Base-by-base conservation (phyloP, 2,888 invertebrate species). In the Cordilura impudica region DNA sequence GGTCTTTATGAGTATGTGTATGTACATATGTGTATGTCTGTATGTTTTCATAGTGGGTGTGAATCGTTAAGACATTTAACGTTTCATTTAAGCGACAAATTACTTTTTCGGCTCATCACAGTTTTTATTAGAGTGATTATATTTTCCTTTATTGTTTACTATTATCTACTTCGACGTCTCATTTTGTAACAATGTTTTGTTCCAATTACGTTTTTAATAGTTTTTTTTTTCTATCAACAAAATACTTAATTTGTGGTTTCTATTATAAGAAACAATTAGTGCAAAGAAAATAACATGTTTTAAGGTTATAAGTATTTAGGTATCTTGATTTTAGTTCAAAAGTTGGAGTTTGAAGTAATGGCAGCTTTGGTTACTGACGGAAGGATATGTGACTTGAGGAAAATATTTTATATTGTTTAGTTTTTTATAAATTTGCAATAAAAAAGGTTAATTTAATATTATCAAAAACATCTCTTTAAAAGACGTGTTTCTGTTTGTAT, bases 1-100 rank as follows among this genome's bases (percentile, higher is more conserved):
- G 8, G 21, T 19, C n/a, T 49, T 49, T 49, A 12, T 49, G 4
- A 14, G 19, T 29, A 0, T 49, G 29, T 49, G n/a, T 63, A 14
- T 35, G 16, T 23, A 14, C 6, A 19, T 35, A 3, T 47, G 26
- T 47, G n/a, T 63, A 26, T 35, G 23, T 23, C 12, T 3, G 12
- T 18, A 14, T 21, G 1, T 2, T 39, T 49, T 49, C 14, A 35
- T 49, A 7, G 35, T 54, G 65, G 65, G 65, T 74, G 60, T 47
- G 43, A 74, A 66, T n/a, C 21, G 4, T 53, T 69, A 65, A 54
- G 39, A 53, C 51, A 58, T 70, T 60, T 70, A 66, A 74, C 43
- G 39, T 78, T 67, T 74, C 74, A 78, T 74, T 78, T 70, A 60
- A 53, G 53, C 73, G 23, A 70, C 58, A 78, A 78, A 74, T 78